Percentiles rank a stretch among this genome's conserved stretches.
phyloP scores from a whole-genome alignment of 2,113 vertebrate species.

The Tringa solitaria region DNA sequence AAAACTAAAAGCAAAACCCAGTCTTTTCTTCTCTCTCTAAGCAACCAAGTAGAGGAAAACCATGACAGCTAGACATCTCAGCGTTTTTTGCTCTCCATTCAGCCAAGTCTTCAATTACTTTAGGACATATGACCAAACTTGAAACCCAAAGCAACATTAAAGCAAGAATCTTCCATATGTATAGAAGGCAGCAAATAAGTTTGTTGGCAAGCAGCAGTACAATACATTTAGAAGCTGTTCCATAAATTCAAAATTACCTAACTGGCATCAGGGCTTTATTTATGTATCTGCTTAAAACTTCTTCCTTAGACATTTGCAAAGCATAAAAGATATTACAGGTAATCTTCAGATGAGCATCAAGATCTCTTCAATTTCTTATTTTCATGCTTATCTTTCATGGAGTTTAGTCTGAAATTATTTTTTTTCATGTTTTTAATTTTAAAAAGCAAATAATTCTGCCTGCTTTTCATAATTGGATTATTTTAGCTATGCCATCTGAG shows the following conservation, averaged over 20 bases:
- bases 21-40: background rate
- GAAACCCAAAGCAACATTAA: background rate
- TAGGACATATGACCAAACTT: background rate
- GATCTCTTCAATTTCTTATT: background rate
- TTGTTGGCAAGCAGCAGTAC: background rate
- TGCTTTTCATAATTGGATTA: background rate
- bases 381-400: background rate
- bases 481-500: background rate
- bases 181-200: background rate
- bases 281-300: background rate
- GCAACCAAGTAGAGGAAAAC: background rate
- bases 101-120: background rate
- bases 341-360: background rate
- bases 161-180: background rate
- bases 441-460: background rate
- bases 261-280: background rate
- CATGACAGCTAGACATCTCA: background rate
- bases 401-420: background rate
- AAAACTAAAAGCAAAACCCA: background rate
- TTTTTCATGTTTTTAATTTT: background rate
- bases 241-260: background rate
- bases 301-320: background rate
- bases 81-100: background rate
- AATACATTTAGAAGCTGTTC: background rate
- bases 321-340: background rate